A percentile compares a stretch with the other conserved stretches of the same genome.
Conservation (phyloP, 2,888 invertebrate genomes). For the Lymantria dispar region DNA sequence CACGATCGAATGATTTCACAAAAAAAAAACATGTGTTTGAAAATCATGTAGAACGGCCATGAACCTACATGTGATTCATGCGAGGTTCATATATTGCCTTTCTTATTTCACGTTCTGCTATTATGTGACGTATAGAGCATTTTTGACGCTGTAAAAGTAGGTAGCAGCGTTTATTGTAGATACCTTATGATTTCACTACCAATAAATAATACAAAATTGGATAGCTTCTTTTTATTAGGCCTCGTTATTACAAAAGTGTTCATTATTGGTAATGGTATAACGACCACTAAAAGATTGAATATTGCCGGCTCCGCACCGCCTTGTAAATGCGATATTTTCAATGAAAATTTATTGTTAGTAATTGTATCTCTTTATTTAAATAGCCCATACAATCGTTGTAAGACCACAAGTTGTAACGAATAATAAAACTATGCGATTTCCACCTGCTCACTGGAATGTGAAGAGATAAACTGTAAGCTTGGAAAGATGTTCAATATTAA, state of each 20-base stretch:
- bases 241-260: conserved; percentile 23
- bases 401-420: conserved; percentile 46
- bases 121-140: conserved; percentile 42
- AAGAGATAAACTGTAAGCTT: conserved; percentile 41
- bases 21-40: conserved; percentile 45
- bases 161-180: conserved; percentile 11
- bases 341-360: conserved; percentile 26
- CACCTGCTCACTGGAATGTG: conserved; percentile 59
- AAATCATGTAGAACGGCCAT: conserved; percentile 41
- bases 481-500: conserved; percentile 70
- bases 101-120: conserved; percentile 46
- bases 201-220: conserved; percentile 18
- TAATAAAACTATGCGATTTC: conserved; percentile 58
- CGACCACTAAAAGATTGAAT: conserved; percentile 23
- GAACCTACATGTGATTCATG: conserved; percentile 37
- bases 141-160: conserved; percentile 26
- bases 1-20: conserved; percentile 55
- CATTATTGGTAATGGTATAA: conserved; percentile 25
- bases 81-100: conserved; percentile 48
- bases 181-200: conserved; percentile 15
- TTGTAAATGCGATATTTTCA: conserved; percentile 23
- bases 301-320: conserved; percentile 3
- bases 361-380: conserved; percentile 48
- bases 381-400: conserved; percentile 40
- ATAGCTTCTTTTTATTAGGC: conserved; percentile 13